Conservation (phyloP, 35 echinoderm and acorn worm genomes). For the Anneissia japonica region DNA sequence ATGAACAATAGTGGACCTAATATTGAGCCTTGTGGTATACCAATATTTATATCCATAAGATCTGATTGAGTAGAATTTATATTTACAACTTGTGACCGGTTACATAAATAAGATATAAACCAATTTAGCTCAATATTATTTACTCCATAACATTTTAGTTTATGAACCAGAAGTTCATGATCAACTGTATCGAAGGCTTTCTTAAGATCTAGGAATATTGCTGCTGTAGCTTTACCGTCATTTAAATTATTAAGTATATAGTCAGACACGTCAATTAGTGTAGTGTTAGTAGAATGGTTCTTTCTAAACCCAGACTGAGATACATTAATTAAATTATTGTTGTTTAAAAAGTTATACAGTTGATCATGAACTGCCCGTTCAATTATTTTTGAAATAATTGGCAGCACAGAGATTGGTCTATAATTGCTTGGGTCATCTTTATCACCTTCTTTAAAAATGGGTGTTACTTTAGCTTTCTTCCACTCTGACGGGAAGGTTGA, state of each 20-base stretch:
- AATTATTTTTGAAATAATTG: conserved; percentile 11
- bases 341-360: conserved; percentile 1
- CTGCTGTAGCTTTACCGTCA: conserved; percentile 9
- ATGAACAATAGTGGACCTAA: conserved; percentile 19
- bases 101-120: conserved; percentile 16
- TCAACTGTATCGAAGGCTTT: conserved; percentile 26
- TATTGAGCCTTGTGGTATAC: conserved; percentile 13
- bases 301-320: conserved; percentile 10
- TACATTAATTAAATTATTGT: conserved; percentile 21
- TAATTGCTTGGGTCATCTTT: neutral
- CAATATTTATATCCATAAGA: neutral
- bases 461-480: conserved; percentile 24
- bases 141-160: neutral
- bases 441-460: conserved; percentile 9
- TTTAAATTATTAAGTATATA: conserved; percentile 7
- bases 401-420: conserved; percentile 6
- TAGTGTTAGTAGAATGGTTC: conserved; percentile 3
- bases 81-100: conserved; percentile 1
- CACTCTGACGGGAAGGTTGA: conserved; percentile 1
- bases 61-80: neutral
- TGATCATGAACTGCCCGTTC: conserved; percentile 21
- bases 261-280: conserved; percentile 19
- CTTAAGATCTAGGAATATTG: conserved; percentile 22
- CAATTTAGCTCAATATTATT: conserved; percentile 5
- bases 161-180: neutral